Conservation (phyloP, 2,888 invertebrate genomes). For the Lacanobia oleracea region DNA sequence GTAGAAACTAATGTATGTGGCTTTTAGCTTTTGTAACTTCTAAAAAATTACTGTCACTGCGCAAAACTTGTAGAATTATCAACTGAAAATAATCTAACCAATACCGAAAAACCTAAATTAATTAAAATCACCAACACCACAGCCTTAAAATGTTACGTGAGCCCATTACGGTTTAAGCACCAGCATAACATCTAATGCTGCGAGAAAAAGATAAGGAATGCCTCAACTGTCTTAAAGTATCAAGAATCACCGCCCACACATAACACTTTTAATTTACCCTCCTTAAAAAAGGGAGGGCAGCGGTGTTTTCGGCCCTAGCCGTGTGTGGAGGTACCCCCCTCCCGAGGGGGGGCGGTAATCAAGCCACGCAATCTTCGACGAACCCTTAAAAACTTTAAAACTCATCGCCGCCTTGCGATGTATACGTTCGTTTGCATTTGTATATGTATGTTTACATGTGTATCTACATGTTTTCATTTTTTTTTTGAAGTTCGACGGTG, state of each 20-base stretch:
- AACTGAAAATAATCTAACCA: neutral
- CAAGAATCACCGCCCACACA: conserved; percentile 74
- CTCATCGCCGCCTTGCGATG: conserved; percentile 86
- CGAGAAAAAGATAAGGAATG: conserved; percentile 57
- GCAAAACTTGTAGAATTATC: neutral
- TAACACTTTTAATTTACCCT: conserved; percentile 90
- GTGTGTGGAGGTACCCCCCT: conserved; percentile 80
- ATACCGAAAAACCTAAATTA: conserved; percentile 29
- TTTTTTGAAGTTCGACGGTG: conserved; percentile 70
- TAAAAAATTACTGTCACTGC: too few species aligned
- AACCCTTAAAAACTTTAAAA: conserved; percentile 92
- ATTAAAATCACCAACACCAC: conserved; percentile 21
- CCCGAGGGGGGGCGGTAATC: conserved; percentile 86
- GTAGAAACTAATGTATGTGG: too few species aligned
- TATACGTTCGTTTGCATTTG: conserved; percentile 62
- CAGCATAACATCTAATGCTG: conserved; percentile 37
- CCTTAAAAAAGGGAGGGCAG: conserved; percentile 90
- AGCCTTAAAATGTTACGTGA: conserved; percentile 44
- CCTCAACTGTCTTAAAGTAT: conserved; percentile 83
- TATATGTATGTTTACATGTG: conserved; percentile 54
- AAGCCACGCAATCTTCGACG: conserved; percentile 92
- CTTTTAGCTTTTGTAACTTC: too few species aligned
- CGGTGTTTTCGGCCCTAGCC: conserved; percentile 82
- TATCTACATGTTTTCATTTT: conserved; percentile 64
- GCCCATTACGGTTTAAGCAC: conserved; percentile 35